Base-by-base conservation (phyloP, 2,113 vertebrate species). In the Nibea albiflora region DNA sequence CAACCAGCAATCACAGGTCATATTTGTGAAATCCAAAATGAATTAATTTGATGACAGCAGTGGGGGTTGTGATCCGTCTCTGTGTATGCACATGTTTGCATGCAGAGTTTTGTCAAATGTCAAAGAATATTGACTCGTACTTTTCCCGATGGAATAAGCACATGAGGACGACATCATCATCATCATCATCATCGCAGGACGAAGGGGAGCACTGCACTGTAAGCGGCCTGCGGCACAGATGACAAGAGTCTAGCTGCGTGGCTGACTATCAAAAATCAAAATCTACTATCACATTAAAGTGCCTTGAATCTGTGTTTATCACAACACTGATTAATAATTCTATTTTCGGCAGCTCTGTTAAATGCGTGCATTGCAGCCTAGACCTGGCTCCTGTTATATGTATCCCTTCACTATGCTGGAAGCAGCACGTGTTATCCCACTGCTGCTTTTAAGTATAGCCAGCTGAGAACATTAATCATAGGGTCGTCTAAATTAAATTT, bases 1-100 rank as follows among this genome's bases (percentile, higher is more conserved):
- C 90, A 95, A 95, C 87, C 85, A 87, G 90, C 89, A 95, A 95
- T 95, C 94, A 91, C 93, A 89, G 92, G 94, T 93, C 92, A 95
- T 87, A 94, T 94, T 94, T 95, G 95, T 92, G 92, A 76, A 88
- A 92, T 91, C 91, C 92, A 94, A 95, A 93, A 94, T 92, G 79
- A 89, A 94, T 93, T 93, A 89, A 92, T 93, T 93, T 85, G 79
- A 89, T 70, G 88, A 85, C 80, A 80, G 80, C 87, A 52, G 81
- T 52, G 79, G 73, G 76, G 73, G 88, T 73, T 87, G 81, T 71
- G 85, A 85, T 85, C 74, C 22, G 20, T 78, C 61, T 64, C 84
- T 53, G 46, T 63, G 53, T 58, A 66, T 15, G 71, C 70, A 60
- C n/a, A n/a, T 80, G 86, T 88, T 80, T 74, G 72, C 31, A 75